Evolutionary conservation across 35 echinoderm and acorn worm species (phyloP).

Genomic region (Ophioderma brevispina): DNA sequence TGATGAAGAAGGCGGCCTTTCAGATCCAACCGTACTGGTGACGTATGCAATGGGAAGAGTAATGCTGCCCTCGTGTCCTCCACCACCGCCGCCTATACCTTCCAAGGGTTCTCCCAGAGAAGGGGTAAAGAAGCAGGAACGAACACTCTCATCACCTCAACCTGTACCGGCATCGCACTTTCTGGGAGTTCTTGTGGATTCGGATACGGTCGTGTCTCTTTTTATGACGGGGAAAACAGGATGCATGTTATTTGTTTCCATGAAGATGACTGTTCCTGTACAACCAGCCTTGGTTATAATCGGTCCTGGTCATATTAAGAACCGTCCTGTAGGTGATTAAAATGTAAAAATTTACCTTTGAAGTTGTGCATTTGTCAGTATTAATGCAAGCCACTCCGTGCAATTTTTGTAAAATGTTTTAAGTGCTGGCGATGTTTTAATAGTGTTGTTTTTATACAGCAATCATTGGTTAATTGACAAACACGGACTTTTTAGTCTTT

Average conservation of each 20-base stretch:
- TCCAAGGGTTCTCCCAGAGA: conserved; percentile 15
- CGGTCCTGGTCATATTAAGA: conserved; percentile 36
- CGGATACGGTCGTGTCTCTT: conserved; percentile 46
- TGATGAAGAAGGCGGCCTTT: conserved; percentile 26
- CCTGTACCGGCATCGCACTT: background rate
- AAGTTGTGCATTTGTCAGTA: too few species aligned
- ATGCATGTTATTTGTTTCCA: conserved; percentile 28
- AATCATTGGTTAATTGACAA: too few species aligned
- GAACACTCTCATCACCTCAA: background rate
- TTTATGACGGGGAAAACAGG: conserved; percentile 34
- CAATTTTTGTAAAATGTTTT: too few species aligned
- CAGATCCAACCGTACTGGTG: conserved; percentile 51
- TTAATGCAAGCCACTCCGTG: too few species aligned
- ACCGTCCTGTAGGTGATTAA: background rate
- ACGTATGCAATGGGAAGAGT: conserved; percentile 42
- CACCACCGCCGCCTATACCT: background rate
- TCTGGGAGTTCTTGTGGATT: conserved; percentile 42
- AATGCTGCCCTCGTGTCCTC: conserved; percentile 12
- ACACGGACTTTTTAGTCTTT: too few species aligned
- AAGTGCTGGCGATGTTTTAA: too few species aligned
- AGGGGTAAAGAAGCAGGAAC: background rate
- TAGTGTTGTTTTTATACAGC: too few species aligned
- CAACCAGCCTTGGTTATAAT: conserved; percentile 40
- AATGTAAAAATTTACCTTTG: too few species aligned
- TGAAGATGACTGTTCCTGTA: conserved; percentile 26